These are phyloP conservation scores for Elephas maximus DNA, from an alignment of 2,113 vertebrate genomes.

Conservation along the genomic window DNA sequence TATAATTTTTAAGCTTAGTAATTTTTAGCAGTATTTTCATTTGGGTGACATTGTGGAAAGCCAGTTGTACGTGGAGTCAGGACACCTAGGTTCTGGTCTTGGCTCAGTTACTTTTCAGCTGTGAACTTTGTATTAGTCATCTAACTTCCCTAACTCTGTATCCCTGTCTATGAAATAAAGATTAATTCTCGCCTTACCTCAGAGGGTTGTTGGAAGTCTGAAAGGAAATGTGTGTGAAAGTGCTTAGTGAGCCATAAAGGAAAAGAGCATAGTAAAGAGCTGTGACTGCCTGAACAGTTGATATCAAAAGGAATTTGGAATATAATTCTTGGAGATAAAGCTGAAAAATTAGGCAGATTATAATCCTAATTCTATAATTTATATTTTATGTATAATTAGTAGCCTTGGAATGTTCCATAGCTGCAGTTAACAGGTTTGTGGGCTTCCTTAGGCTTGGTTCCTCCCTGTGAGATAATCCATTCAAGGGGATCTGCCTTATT, in stretches of 20 bases:
- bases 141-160: not conserved
- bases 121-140: not conserved
- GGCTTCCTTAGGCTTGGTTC: not conserved
- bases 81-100: slow-evolving; percentile 15
- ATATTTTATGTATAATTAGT: not conserved
- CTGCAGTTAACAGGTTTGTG: not conserved
- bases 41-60: not conserved
- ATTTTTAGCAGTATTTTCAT: slow-evolving; percentile 60
- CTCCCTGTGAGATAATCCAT: not conserved
- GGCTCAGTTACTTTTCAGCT: slow-evolving; percentile 14
- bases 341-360: slow-evolving; percentile 53
- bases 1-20: slow-evolving; percentile 38
- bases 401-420: not conserved
- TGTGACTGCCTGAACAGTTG: slow-evolving; percentile 5
- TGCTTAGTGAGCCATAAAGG: not conserved
- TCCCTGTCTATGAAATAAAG: slow-evolving; percentile 37
- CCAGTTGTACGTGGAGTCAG: not conserved
- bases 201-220: slow-evolving; percentile 16
- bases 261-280: slow-evolving; percentile 17
- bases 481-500: slow-evolving; percentile 17
- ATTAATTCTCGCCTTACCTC: slow-evolving; percentile 21
- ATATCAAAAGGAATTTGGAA: slow-evolving; percentile 22
- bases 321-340: slow-evolving; percentile 42
- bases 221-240: slow-evolving; percentile 36
- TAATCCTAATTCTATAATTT: slow-evolving; percentile 29